Evolutionary conservation across 2,888 invertebrate species (phyloP), one percentile per base, ranked within the genome.

Genomic region (Drosophila aldrichi): DNA sequence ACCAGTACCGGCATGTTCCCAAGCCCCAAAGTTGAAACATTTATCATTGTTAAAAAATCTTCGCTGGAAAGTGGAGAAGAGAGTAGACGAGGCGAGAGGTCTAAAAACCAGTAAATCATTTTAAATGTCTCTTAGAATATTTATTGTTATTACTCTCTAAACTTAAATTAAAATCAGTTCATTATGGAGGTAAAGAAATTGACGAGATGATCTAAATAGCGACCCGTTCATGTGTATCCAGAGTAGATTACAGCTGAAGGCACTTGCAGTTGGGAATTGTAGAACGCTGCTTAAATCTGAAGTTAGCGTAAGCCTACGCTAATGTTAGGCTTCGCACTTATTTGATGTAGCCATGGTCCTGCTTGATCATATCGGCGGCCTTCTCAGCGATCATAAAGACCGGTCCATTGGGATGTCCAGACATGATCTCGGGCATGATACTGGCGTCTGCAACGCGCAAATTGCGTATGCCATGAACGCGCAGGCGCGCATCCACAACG

Each of bases 401-500:
- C 0, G 94, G 94, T 0, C 94, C 94, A 82, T 94, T 94, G 0
- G 94, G 94, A 82, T 94, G 94, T 3, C 93, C 94, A 9, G 94
- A 93, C 52, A 94, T 90, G n/a, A 94, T 94, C 52, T 93, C 93
- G 2, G 94, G 94, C 89, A 94, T 93, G 16, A 94, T 92, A 87
- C 94, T 94, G 18, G 94, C 94, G 83, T 94, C 94, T 0, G 94
- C 94, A 8, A 94, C 94, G 4, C 94, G 92, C 7, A 94, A 86
- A 58, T 93, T 91, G 22, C 88, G 84, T 34, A 94, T 91, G 29
- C 94, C 94, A 70, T 94, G 91, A 1, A 94, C 94, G 29, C 93
- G 89, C 12, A 94, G 83, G 63, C 94, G 93, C 6, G 95, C 94
- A 89, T 96, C 95, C 0, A 96, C 96, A 0, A 96, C 95, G 0